Base-by-base conservation (phyloP, 2,888 invertebrate genomes). In the Neria commutata region DNA sequence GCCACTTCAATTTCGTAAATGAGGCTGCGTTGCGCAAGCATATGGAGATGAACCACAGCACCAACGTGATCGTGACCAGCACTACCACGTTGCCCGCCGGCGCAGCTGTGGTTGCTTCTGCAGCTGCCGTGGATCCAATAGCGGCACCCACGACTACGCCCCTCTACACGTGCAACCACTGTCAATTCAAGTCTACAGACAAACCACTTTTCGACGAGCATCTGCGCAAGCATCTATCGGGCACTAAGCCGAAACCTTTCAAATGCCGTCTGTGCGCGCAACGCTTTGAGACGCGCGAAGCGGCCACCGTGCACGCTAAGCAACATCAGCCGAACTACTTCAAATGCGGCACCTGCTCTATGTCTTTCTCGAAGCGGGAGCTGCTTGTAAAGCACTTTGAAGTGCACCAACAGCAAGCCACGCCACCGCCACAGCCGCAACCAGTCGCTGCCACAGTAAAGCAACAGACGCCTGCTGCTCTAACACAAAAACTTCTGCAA, bases 191-290 rank as follows among this genome's bases (percentile, higher is more conserved):
- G 65, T 78, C 82, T 6, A 76, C 78, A 21, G 82, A 82, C 42
- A 81, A 81, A 64, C 58, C 66, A n/a, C 64, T 74, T 50, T 81
- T 78, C 46, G 80, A 81, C 54, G 82, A 83, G 17, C 82, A 83
- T 58, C 72, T 80, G 72, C 75, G 80, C 33, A 82, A 81, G 54
- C 83, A 83, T 64, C 66, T 76, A 17, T 51, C 67, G 3, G 67
- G 69, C 42, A 71, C 66, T 23, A 82, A 81, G 59, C 75, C 80
- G n/a, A 81, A 81, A 61, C 83, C 82, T n/a, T 83, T 83, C 58
- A 83, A 83, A 68, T 83, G 83, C 67, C 78, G 81, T 1, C 69
- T 83, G n/a, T 83, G 83, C 61, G 79, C 82, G 33, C 76, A 78
- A 40, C 75, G 82, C 5, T 83, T 82, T 59, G 82, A 82, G 66